Percentiles rank a stretch among this genome's conserved stretches.
Evolutionary conservation across 2,113 vertebrate genomes (phyloP).

Genomic region (Neolamprologus hecqui): DNA sequence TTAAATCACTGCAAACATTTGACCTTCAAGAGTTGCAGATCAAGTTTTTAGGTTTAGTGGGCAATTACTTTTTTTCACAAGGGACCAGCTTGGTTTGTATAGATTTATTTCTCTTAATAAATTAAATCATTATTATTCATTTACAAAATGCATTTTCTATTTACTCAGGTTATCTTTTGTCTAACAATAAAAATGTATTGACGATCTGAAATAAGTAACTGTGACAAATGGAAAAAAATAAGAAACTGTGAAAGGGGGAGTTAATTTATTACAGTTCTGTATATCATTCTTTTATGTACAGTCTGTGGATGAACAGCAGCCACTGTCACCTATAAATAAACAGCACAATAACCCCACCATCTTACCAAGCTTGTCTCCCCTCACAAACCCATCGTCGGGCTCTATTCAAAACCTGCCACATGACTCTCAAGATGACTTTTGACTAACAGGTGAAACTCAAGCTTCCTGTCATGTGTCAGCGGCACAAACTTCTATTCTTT

Average conservation of each 20-base stretch:
- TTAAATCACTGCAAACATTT: background rate
- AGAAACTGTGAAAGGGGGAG: rapidly evolving
- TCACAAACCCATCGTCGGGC: background rate
- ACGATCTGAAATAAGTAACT: background rate
- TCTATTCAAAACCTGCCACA: background rate
- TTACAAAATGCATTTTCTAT: background rate
- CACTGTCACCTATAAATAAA: background rate
- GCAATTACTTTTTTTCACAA: rapidly evolving
- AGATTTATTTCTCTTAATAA: rapidly evolving
- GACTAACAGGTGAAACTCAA: background rate
- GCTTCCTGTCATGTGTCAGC: background rate
- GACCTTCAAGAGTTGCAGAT: background rate
- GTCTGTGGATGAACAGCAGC: background rate
- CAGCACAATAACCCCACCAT: background rate
- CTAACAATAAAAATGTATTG: background rate
- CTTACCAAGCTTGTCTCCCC: background rate
- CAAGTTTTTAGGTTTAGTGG: rapidly evolving
- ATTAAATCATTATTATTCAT: background rate
- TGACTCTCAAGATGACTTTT: background rate
- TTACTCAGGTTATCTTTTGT: background rate
- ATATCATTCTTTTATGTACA: background rate
- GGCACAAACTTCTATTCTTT: background rate
- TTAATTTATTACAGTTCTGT: rapidly evolving
- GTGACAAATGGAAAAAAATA: background rate
- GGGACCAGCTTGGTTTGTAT: rapidly evolving